These are phyloP conservation scores for Crenichthys baileyi DNA, from an alignment of 2,797 vertebrate species.

Conservation along the genomic window DNA sequence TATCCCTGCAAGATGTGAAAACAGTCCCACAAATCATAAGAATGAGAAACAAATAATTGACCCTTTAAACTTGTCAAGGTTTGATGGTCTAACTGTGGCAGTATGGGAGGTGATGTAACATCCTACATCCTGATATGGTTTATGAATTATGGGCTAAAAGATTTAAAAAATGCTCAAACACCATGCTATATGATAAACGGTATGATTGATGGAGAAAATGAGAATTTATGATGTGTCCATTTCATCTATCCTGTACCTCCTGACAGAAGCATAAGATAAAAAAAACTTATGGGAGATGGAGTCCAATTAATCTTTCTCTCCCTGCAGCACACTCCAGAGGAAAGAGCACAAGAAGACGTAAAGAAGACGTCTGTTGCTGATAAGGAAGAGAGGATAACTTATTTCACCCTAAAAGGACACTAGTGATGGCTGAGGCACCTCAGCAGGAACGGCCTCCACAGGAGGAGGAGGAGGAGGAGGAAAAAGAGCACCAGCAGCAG, in stretches of 20 bases:
- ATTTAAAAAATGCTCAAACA: not conserved
- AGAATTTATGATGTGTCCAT: constrained; percentile 44
- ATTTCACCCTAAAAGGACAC: constrained; percentile 20
- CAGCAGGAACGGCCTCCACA: constrained; percentile 50
- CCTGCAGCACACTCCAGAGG: constrained; percentile 29
- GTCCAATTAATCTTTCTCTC: constrained; percentile 47
- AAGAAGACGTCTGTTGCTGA: constrained; percentile 17
- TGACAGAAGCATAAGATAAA: constrained; percentile 40
- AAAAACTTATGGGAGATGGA: constrained; percentile 29
- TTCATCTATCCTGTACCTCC: constrained; percentile 52
- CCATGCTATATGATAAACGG: constrained; percentile 19
- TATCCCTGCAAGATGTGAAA: not conserved
- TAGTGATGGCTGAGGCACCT: constrained; percentile 70
- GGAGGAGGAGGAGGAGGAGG: constrained; percentile 21
- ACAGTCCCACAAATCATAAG: not conserved
- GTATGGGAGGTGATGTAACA: not conserved
- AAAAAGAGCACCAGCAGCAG: constrained; percentile 38
- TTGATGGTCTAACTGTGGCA: not conserved
- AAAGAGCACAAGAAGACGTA: constrained; percentile 33
- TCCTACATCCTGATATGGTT: not conserved
- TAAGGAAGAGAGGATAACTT: constrained; percentile 50
- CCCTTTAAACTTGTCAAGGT: not conserved
- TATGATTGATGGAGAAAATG: constrained; percentile 24
- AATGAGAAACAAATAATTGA: not conserved
- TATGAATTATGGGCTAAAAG: not conserved